Conservation (phyloP, 2,113 vertebrate species). For the Leuciscus idus region DNA sequence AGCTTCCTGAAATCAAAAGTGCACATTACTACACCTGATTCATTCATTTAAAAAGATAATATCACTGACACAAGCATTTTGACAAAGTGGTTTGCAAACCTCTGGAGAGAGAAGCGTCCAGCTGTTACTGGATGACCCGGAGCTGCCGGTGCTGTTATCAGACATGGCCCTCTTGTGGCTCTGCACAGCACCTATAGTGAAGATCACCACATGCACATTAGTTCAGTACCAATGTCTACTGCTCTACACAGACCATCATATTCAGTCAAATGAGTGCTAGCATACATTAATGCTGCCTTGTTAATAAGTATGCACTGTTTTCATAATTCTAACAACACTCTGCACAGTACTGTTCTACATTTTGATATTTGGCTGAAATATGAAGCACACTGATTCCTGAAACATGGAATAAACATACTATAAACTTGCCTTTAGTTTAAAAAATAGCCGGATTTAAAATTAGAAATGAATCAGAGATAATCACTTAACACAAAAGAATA, state of each 20-base stretch:
- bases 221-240: neutral
- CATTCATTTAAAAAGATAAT: conserved; percentile 8
- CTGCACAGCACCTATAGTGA: conserved; percentile 61
- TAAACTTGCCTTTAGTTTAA: neutral
- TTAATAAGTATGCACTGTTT: neutral
- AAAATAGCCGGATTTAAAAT: neutral
- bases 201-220: conserved; percentile 11
- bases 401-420: neutral
- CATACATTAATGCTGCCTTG: neutral
- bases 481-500: neutral
- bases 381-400: neutral
- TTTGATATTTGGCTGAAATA: neutral
- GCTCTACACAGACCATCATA: conserved; percentile 34
- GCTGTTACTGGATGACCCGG: conserved; percentile 75
- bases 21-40: neutral
- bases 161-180: conserved; percentile 76
- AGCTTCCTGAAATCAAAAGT: conserved; percentile 69
- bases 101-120: conserved; percentile 80
- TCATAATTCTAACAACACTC: neutral
- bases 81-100: conserved; percentile 55
- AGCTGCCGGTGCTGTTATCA: conserved; percentile 78
- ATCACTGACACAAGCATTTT: neutral
- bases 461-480: neutral
- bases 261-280: neutral
- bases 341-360: neutral